Evolutionary conservation across 2,797 vertebrate species (phyloP).

Genomic region (Enoplosus armatus): DNA sequence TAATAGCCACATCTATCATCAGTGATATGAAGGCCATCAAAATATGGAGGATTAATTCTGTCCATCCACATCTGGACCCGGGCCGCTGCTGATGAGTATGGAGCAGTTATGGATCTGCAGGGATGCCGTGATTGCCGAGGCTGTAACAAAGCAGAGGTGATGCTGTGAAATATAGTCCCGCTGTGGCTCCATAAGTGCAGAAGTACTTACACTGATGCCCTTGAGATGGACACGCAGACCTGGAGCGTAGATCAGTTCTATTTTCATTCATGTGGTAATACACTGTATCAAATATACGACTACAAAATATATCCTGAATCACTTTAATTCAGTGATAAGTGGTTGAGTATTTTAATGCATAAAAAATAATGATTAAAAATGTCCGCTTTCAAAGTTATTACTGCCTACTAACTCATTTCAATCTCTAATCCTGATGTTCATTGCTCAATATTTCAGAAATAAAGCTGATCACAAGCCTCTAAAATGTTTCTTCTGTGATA

Average conservation of each 20-base stretch:
- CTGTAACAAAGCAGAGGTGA: constrained; percentile 67
- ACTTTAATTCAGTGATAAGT: constrained; percentile 50
- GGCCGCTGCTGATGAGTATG: constrained; percentile 63
- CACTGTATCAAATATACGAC: constrained; percentile 26
- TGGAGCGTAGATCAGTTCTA: constrained; percentile 2
- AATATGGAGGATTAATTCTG: constrained; percentile 69
- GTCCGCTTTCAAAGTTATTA: constrained; percentile 61
- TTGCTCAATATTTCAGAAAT: constrained; percentile 62
- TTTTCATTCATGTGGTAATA: constrained; percentile 11
- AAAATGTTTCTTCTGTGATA: constrained; percentile 54
- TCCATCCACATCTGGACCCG: constrained; percentile 70
- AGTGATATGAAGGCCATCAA: constrained; percentile 74
- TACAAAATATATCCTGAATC: constrained; percentile 37
- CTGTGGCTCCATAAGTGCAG: constrained; percentile 51
- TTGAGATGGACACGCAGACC: constrained; percentile 63
- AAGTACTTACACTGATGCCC: constrained; percentile 62
- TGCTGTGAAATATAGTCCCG: constrained; percentile 72
- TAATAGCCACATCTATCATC: constrained; percentile 75
- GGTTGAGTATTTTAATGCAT: constrained; percentile 45
- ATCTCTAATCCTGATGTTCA: constrained; percentile 50
- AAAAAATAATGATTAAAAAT: constrained; percentile 49
- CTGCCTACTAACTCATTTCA: constrained; percentile 55
- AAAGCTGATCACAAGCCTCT: constrained; percentile 55
- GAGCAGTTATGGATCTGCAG: constrained; percentile 73
- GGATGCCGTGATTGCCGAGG: constrained; percentile 65